Conservation (phyloP, 2,113 vertebrate genomes). For the Daphoenositta chrysoptera region DNA sequence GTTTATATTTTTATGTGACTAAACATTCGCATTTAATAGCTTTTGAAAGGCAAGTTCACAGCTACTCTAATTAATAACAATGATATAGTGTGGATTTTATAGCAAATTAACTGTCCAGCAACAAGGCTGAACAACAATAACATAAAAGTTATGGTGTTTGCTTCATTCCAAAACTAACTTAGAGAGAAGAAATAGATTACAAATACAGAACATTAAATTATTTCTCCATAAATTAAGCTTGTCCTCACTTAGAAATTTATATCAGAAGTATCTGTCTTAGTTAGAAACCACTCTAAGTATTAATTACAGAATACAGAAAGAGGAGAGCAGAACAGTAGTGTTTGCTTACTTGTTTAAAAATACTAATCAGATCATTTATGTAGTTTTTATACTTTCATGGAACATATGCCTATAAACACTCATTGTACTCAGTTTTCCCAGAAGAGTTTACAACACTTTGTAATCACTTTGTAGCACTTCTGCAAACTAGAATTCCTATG, state of each 20-base stretch:
- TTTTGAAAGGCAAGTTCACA: conserved; percentile 37
- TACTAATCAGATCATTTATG: background rate
- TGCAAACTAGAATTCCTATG: background rate
- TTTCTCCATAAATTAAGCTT: conserved; percentile 20
- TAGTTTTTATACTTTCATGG: background rate
- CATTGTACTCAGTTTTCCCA: background rate
- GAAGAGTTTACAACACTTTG: background rate
- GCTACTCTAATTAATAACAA: conserved; percentile 61
- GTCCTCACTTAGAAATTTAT: background rate
- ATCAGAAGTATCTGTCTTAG: background rate
- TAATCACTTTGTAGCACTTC: background rate
- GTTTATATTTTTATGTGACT: conserved; percentile 32
- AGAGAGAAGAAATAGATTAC: conserved; percentile 43
- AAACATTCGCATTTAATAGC: conserved; percentile 39
- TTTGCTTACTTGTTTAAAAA: background rate
- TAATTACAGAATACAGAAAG: background rate
- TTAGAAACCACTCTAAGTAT: background rate
- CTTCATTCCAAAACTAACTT: conserved; percentile 57
- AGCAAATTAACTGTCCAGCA: conserved; percentile 58
- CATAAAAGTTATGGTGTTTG: conserved; percentile 23
- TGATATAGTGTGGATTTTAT: conserved; percentile 46
- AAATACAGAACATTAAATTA: conserved; percentile 39
- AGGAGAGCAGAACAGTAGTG: background rate
- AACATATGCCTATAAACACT: background rate
- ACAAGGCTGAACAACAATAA: conserved; percentile 57